Evolutionary conservation across 2,888 invertebrate species (phyloP).

Genomic region (Netelia inedita): DNA sequence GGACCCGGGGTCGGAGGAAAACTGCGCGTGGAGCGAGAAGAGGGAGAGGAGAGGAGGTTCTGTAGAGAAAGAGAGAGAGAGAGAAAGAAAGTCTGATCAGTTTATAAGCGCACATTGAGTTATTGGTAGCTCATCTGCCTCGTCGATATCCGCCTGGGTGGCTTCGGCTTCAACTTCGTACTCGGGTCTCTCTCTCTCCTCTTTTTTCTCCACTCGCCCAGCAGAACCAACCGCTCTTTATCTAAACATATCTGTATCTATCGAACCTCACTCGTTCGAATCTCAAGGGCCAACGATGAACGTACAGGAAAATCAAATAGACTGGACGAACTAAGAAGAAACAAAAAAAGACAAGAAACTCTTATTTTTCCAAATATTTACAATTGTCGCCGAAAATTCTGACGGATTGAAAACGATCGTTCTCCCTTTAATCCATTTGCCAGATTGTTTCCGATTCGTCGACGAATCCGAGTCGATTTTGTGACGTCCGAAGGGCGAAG

Average conservation of each 20-base stretch:
- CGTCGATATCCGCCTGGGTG: slow-evolving; percentile 81
- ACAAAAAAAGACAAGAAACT: slow-evolving; percentile 23
- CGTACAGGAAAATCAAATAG: slow-evolving; percentile 9
- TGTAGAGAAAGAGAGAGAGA: slow-evolving; percentile 28
- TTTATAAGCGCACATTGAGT: slow-evolving; percentile 83
- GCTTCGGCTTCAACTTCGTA: slow-evolving; percentile 73
- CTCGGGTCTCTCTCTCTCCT: slow-evolving; percentile 55
- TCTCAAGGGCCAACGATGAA: slow-evolving; percentile 35
- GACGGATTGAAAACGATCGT: neutral
- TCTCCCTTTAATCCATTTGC: slow-evolving; percentile 34
- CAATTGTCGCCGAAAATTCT: neutral
- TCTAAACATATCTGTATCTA: slow-evolving; percentile 18
- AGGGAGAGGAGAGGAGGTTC: slow-evolving; percentile 39
- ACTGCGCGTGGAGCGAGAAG: slow-evolving; percentile 58
- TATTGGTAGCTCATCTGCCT: slow-evolving; percentile 82
- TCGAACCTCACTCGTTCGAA: slow-evolving; percentile 19
- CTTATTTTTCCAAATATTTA: neutral
- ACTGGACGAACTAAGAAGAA: slow-evolving; percentile 3
- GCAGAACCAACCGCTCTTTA: slow-evolving; percentile 7
- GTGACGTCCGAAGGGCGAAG: neutral
- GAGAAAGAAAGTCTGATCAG: slow-evolving; percentile 79
- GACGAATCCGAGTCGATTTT: neutral
- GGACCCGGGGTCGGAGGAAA: slow-evolving; percentile 74
- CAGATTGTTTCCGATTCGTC: slow-evolving; percentile 14
- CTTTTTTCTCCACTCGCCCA: slow-evolving; percentile 35